Percentiles rank a stretch among this genome's conserved stretches.
Conservation (phyloP, 2,797 vertebrate species). For the Amblyraja radiata region DNA sequence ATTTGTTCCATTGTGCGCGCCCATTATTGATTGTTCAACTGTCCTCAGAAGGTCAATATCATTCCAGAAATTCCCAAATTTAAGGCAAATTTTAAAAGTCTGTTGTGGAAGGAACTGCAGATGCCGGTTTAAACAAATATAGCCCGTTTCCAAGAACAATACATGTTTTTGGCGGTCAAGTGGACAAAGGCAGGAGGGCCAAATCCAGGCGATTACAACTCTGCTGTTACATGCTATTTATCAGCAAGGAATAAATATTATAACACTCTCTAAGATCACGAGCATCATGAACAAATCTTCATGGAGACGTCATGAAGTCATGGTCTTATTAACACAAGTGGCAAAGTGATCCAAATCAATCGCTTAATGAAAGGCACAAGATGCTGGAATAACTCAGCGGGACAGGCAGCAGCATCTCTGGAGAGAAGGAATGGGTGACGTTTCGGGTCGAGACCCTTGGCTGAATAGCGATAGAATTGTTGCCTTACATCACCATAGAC, state of each 20-base stretch:
- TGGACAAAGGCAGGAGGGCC: background rate
- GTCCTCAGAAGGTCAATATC: background rate
- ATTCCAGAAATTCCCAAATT: background rate
- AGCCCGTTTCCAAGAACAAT: background rate
- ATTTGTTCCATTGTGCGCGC: background rate
- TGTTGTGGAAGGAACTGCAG: too few relatives aligned
- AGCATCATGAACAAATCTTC: background rate
- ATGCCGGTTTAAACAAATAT: background rate
- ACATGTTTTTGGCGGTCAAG: background rate
- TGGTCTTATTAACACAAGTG: background rate
- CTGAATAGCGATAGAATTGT: too few relatives aligned
- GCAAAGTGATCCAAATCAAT: background rate
- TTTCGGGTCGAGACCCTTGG: too few relatives aligned
- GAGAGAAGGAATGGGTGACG: too few relatives aligned
- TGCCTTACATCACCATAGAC: too few relatives aligned
- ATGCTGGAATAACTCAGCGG: too few relatives aligned
- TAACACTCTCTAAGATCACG: too few relatives aligned
- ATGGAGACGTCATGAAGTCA: too few relatives aligned
- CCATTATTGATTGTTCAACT: background rate
- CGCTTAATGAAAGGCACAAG: background rate
- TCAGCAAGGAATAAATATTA: background rate
- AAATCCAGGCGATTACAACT: background rate
- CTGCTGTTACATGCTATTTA: background rate
- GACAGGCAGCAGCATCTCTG: too few relatives aligned
- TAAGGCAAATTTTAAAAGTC: background rate